Percentiles rank a stretch among this genome's conserved stretches.
Evolutionary conservation across 2,113 vertebrate species (phyloP).

Genomic region (Pongo pygmaeus): DNA sequence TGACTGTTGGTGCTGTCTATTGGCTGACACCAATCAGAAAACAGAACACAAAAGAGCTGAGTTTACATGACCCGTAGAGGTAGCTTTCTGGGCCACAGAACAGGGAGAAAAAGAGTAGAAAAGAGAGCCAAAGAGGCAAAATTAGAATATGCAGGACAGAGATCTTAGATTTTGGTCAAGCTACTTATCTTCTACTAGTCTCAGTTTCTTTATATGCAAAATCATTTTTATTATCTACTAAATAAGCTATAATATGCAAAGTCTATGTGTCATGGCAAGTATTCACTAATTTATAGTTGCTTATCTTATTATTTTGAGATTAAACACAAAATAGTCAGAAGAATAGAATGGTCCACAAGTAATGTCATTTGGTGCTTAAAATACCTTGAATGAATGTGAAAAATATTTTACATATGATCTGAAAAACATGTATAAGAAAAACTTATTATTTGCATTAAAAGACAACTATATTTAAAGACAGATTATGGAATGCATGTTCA

Average conservation of each 20-base stretch:
- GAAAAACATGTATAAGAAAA: neutral
- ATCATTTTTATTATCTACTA: neutral
- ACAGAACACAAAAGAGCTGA: neutral
- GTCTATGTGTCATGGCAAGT: fast-evolving
- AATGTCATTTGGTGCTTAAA: neutral
- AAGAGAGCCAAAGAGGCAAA: neutral
- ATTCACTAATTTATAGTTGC: neutral
- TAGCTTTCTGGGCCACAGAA: neutral
- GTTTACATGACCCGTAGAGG: neutral
- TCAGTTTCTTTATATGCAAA: neutral
- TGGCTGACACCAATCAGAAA: neutral
- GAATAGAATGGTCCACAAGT: neutral
- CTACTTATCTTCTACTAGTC: neutral
- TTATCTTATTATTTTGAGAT: neutral
- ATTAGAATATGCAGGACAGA: neutral
- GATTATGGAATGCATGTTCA: neutral
- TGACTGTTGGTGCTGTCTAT: fast-evolving
- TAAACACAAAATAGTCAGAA: neutral
- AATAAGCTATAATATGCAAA: neutral
- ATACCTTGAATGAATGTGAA: neutral
- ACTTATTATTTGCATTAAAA: neutral
- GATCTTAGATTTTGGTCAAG: neutral
- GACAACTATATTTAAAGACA: neutral
- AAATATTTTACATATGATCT: neutral
- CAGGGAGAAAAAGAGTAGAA: neutral